phyloP scores from a whole-genome alignment of 2,113 vertebrate species.

The Elgaria multicarinata region DNA sequence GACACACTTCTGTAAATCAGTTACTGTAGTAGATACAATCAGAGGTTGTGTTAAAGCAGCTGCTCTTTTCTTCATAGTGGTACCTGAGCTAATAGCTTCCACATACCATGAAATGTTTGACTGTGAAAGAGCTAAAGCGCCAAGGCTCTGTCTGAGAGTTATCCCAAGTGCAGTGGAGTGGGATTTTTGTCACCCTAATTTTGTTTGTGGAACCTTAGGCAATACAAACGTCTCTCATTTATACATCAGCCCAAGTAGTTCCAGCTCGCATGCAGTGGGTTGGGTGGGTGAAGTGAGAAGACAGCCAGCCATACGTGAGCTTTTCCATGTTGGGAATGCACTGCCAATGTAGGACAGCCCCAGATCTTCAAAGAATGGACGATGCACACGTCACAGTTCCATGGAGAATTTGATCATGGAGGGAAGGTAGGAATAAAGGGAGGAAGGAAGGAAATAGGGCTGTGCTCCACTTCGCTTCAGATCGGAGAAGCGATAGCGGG shows the following conservation, averaged over 20 bases:
- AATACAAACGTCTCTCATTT: not conserved
- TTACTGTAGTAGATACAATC: constrained; percentile 1
- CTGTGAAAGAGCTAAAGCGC: not conserved
- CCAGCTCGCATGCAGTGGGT: not conserved
- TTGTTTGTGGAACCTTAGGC: not conserved
- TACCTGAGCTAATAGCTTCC: constrained; percentile 1
- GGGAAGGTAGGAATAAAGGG: not conserved
- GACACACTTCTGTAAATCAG: constrained; percentile 28
- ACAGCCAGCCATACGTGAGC: no score
- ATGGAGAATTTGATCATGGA: not conserved
- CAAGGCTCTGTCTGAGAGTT: not conserved
- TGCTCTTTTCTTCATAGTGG: not conserved
- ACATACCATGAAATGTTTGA: not conserved
- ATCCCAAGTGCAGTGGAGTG: not conserved
- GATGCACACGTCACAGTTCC: not conserved
- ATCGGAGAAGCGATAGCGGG: no score
- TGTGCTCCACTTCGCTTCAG: no score
- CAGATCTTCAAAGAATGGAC: no score
- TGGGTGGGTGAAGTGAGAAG: no score
- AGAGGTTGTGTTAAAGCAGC: not conserved
- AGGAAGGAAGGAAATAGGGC: not conserved
- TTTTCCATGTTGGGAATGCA: not conserved
- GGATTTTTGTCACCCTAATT: not conserved
- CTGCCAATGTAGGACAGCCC: not conserved
- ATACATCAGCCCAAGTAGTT: not conserved